phyloP scores from a whole-genome alignment of 1,140 invertebrate species.

The Dreissena polymorpha region DNA sequence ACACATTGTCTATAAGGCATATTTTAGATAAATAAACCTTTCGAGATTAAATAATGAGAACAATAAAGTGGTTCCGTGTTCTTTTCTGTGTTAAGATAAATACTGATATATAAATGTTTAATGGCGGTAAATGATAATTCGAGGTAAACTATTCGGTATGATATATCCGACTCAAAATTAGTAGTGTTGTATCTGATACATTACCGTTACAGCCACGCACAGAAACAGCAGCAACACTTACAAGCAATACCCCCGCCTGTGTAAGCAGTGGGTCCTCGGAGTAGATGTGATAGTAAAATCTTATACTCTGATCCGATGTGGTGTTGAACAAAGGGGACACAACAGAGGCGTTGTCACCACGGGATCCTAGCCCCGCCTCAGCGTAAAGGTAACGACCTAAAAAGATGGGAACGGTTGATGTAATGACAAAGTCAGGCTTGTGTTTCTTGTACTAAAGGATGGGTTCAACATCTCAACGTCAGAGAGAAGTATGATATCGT shows the following conservation, averaged over 20 bases:
- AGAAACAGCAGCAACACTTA: background rate
- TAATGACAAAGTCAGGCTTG: no score
- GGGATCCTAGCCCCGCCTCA: conserved; percentile 61
- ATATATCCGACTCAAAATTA: no score
- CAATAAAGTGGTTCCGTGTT: no score
- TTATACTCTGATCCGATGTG: conserved; percentile 44
- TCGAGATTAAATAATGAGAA: no score
- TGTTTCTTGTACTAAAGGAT: background rate
- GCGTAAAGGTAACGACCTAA: conserved; percentile 69
- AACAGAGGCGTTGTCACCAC: conserved; percentile 53
- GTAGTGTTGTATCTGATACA: no score
- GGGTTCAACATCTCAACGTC: background rate
- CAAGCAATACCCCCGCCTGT: conserved; percentile 38
- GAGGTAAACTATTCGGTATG: no score
- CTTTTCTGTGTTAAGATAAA: no score
- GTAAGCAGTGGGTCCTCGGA: conserved; percentile 8
- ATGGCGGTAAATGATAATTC: background rate
- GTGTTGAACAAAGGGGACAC: conserved; percentile 59
- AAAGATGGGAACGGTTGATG: background rate
- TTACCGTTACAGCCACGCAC: background rate
- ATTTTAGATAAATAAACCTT: no score
- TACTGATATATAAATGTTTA: background rate
- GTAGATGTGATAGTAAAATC: conserved; percentile 68
- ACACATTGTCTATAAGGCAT: no score
- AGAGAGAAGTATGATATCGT: background rate